Evolutionary conservation across 2,113 vertebrate genomes (phyloP).

Genomic region (Rissa tridactyla): DNA sequence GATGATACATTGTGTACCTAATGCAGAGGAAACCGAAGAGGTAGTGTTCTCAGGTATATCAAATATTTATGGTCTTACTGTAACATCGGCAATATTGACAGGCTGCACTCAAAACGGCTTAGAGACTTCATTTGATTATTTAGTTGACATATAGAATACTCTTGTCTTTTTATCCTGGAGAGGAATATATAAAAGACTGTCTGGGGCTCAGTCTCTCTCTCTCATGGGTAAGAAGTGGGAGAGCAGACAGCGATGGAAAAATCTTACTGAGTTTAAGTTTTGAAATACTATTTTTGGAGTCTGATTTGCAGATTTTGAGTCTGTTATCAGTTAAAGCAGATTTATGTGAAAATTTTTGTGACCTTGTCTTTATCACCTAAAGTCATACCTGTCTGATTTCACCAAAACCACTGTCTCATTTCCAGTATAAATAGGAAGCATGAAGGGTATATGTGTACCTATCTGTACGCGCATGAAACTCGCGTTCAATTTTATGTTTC

Average conservation of each 20-base stretch:
- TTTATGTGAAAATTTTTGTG: background rate
- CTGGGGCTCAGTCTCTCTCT: background rate
- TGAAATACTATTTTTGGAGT: background rate
- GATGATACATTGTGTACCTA: background rate
- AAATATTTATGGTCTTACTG: conserved; percentile 32
- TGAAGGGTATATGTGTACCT: background rate
- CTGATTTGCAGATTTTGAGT: background rate
- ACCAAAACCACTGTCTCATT: background rate
- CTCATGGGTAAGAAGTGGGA: background rate
- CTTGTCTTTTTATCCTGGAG: background rate
- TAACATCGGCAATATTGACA: background rate
- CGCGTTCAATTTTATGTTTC: background rate
- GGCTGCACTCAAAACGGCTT: background rate
- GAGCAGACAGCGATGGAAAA: background rate
- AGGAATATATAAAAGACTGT: background rate
- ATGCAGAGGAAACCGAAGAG: background rate
- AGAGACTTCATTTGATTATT: background rate
- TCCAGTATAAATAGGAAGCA: background rate
- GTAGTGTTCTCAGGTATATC: background rate
- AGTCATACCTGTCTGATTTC: background rate
- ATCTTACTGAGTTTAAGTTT: background rate
- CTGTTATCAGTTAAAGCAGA: background rate
- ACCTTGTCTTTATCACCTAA: background rate
- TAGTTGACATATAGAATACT: background rate
- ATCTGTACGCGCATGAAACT: background rate